Evolutionary conservation across 2,888 invertebrate genomes (phyloP).

Genomic region (Calliopum simillimum): DNA sequence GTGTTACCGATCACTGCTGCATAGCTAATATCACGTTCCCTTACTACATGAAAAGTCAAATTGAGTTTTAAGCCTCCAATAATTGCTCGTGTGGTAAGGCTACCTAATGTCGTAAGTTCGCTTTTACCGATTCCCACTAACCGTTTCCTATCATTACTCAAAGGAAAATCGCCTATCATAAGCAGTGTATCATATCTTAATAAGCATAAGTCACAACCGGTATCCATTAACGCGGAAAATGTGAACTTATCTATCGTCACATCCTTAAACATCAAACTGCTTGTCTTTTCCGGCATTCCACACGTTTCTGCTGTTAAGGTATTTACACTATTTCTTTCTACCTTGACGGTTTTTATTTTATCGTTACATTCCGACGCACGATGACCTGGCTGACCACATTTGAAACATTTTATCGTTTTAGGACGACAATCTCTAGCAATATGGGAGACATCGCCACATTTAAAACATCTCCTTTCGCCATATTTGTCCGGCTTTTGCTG

Average conservation of each 20-base stretch:
- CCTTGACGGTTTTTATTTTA: no score
- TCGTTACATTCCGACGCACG: no score
- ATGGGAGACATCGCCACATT: no score
- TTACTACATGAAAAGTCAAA: constrained; percentile 24
- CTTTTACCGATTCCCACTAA: constrained; percentile 16
- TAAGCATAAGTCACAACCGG: constrained; percentile 27
- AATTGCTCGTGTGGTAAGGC: constrained; percentile 1
- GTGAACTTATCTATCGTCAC: no score
- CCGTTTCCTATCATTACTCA: constrained; percentile 16
- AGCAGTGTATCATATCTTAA: constrained; percentile 29
- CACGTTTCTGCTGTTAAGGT: no score
- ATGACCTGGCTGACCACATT: no score
- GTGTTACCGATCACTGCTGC: constrained; percentile 21
- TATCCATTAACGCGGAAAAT: constrained; percentile 9
- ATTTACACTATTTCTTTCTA: no score
- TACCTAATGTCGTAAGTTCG: constrained; percentile 29
- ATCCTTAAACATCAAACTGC: no score
- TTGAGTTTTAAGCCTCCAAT: constrained; percentile 6
- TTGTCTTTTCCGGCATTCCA: no score
- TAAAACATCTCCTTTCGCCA: no score
- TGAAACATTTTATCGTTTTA: no score
- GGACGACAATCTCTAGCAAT: no score
- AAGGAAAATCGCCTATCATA: constrained; percentile 11
- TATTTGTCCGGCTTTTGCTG: neutral
- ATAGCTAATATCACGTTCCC: constrained; percentile 27